Base-by-base conservation (phyloP, 1,140 invertebrate genomes). In the Ladona fulva region DNA sequence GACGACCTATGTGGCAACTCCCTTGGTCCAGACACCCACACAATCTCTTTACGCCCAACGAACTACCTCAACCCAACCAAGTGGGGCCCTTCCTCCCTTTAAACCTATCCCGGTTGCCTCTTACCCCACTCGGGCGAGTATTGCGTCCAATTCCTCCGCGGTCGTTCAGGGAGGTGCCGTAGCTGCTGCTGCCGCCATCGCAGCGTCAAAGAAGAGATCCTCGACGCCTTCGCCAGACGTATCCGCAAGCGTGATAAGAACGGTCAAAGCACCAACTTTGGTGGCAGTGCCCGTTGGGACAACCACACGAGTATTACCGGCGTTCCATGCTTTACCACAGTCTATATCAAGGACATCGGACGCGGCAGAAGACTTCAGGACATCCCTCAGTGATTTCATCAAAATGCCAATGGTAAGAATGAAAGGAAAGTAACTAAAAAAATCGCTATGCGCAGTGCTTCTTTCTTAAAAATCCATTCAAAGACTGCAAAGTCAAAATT, bases 41-140 rank as follows among this genome's bases (percentile, higher is more conserved):
- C 29, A 37, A 37, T 37, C 29, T 8, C 1, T 37, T 37, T 37
- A 37, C 29, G 29, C 29, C 29, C 29, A 37, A 37, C 29, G 29
- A 5, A 37, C 29, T 37, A 37, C 29, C 29, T 37, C 29, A 5
- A 8, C 29, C 29, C 29, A 37, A 37, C 29, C 29, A 5, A 37
- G 8, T 37, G 29, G 29, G 8, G 29, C 8, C 29, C 29, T 94
- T 8, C 93, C 93, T 24, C 89, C 92, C 0, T 94, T 94, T 82
- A 91, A 90, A 80, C 93, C 93, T 0, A 87, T 94, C 78, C 91
- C 92, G 59, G 86, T 90, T 0, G 91, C 91, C 77, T 84, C 85
- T 83, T 0, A 81, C 82, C 0, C 81, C 88, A 19, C 52, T 88
- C 29, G 29, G 29, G 29, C 29, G 29, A 37, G 29, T 8, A 8